Evolutionary conservation across 2,113 vertebrate genomes (phyloP), one percentile per base, ranked within the genome.

Genomic region (Sarotherodon lohbergeri): DNA sequence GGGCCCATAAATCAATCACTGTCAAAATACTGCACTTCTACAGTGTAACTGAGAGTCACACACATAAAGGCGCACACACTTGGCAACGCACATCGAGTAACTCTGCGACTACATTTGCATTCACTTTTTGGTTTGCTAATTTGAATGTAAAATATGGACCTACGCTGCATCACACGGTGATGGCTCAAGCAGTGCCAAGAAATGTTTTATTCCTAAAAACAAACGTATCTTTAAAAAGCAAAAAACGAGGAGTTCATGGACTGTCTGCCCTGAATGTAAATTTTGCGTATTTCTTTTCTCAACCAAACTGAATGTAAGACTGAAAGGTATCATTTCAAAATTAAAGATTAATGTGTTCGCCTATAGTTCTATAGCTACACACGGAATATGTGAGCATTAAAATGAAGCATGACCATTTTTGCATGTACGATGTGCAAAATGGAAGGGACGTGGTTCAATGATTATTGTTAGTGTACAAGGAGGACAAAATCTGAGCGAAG

Each of bases 1-100:
- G 78, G 80, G 80, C 43, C 79, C 48, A 86, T 88, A 61, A 94
- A 94, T 94, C 94, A 92, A 92, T 96, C 91, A 91, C 39, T 86
- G 88, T 57, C 93, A 92, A 93, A 95, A 91, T 89, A 91, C 39
- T 56, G 46, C 89, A 86, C 79, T 90, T 87, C 84, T 73, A 43
- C 79, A 85, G 39, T 52, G 50, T 29, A 81, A 56, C 86, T 1
- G 14, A 71, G 36, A 66, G 78, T 78, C 17, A 32, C 39, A 82
- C 39, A 83, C 71, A 82, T 16, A 84, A 66, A 84, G 8, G 5
- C 66, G 56, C 86, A 80, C 9, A 82, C 68, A 73, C 78, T 34
- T 24, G 39, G 13, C n/a, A 12, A 54, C 41, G 3, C 73, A 80
- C 55, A 76, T 68, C 16, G 7, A 82, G 41, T 63, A 57, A 79